Conservation (phyloP, 2,113 vertebrate species). For the Vulpes ferrilata region DNA sequence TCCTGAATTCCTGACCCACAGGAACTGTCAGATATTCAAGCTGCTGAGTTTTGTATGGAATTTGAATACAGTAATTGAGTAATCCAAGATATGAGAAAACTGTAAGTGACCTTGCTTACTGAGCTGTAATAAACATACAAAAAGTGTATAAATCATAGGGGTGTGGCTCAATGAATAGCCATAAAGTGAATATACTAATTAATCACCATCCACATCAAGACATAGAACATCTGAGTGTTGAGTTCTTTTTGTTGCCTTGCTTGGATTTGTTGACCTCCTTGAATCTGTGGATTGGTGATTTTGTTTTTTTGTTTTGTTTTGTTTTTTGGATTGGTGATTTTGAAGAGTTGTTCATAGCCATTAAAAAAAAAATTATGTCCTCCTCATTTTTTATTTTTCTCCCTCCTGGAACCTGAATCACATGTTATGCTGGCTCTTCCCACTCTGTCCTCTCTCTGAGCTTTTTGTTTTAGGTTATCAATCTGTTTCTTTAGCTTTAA, state of each 20-base stretch:
- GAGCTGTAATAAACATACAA: background rate
- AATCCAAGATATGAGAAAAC: background rate
- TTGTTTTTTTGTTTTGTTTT: background rate
- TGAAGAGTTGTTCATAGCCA: background rate
- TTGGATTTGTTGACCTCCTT: background rate
- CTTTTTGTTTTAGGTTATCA: background rate
- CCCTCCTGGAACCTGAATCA: background rate
- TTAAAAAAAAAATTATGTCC: background rate
- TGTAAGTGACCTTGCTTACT: background rate
- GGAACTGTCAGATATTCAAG: background rate
- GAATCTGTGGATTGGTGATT: background rate
- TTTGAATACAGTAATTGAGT: background rate
- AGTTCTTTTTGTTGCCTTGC: background rate
- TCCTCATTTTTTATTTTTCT: background rate
- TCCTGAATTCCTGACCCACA: background rate
- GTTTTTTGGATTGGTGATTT: background rate
- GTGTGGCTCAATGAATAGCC: background rate
- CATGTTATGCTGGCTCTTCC: background rate
- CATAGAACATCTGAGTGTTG: background rate
- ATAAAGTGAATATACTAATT: background rate
- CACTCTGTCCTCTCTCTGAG: background rate
- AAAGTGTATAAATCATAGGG: background rate
- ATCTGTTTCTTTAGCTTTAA: background rate
- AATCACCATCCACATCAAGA: background rate
- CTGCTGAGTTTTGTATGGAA: background rate